Evolutionary conservation across 2,797 vertebrate species (phyloP).

Genomic region (Sebastes diaconus): DNA sequence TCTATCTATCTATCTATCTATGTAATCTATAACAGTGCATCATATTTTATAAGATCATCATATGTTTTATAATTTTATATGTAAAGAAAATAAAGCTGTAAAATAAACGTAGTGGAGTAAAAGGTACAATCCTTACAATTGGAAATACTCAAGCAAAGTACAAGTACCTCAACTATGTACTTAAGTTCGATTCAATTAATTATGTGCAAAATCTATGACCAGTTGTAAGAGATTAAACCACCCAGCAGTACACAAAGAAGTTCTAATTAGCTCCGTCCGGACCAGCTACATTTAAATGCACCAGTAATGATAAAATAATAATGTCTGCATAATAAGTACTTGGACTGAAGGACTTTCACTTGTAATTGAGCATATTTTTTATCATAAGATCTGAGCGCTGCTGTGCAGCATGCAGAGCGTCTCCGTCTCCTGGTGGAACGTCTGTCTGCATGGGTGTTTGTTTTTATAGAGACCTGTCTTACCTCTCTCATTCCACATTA

Average conservation of each 20-base stretch:
- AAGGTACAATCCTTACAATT: neutral
- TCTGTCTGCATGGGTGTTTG: slow-evolving; percentile 54
- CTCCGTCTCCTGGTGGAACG: slow-evolving; percentile 21
- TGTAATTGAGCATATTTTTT: neutral
- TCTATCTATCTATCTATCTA: too few species aligned
- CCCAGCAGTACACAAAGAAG: neutral
- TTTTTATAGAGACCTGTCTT: slow-evolving; percentile 65
- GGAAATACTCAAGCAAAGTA: neutral
- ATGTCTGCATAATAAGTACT: neutral
- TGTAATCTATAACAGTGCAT: neutral
- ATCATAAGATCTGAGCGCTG: neutral
- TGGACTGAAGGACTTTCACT: neutral
- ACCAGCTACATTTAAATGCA: neutral
- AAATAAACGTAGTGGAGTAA: neutral
- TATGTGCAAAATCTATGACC: neutral
- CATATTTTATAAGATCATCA: neutral
- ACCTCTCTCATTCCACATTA: slow-evolving; percentile 50
- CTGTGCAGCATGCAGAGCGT: neutral
- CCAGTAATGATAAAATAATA: neutral
- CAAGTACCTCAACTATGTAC: neutral
- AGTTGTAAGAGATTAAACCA: neutral
- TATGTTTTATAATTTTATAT: neutral
- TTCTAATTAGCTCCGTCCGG: neutral
- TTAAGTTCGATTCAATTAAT: neutral
- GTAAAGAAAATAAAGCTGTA: neutral